Percentiles rank a stretch among this genome's conserved stretches.
These are phyloP conservation scores for Metopia argyrocephala DNA, from an alignment of 2,888 invertebrate species.

Conservation along the genomic window DNA sequence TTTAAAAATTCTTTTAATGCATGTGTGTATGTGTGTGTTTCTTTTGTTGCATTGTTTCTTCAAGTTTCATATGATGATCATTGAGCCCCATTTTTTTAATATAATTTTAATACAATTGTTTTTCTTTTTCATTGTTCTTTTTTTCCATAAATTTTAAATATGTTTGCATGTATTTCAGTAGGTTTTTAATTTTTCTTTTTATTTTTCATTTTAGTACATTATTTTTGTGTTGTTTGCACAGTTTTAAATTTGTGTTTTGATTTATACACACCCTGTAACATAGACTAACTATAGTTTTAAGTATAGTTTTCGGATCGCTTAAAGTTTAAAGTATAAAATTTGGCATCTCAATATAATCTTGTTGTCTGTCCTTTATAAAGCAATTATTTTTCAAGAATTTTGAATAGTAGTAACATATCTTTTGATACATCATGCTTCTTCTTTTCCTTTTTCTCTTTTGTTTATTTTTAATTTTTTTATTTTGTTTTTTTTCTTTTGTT, in stretches of 20 bases:
- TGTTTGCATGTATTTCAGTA: slow-evolving; percentile 21
- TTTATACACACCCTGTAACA: slow-evolving; percentile 57
- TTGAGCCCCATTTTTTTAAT: slow-evolving; percentile 45
- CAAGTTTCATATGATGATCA: slow-evolving; percentile 46
- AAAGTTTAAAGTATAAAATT: slow-evolving; percentile 55
- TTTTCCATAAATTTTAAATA: slow-evolving; percentile 25
- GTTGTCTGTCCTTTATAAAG: slow-evolving; percentile 32
- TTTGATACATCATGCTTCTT: slow-evolving; percentile 40
- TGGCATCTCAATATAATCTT: slow-evolving; percentile 62
- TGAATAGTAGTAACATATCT: slow-evolving; percentile 45
- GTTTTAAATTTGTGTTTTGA: background rate
- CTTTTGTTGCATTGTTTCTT: slow-evolving; percentile 56
- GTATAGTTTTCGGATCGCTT: slow-evolving; percentile 50
- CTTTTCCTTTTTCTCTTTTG: slow-evolving; percentile 12
- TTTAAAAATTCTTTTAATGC: slow-evolving; percentile 56
- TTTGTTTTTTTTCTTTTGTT: slow-evolving; percentile 15
- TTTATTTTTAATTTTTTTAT: background rate
- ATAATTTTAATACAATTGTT: slow-evolving; percentile 33
- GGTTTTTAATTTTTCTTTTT: background rate
- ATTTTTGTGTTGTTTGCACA: background rate
- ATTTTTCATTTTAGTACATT: background rate
- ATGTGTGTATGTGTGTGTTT: too few relatives aligned
- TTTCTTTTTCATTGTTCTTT: slow-evolving; percentile 4
- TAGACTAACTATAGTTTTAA: slow-evolving; percentile 42
- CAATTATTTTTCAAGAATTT: slow-evolving; percentile 27